These are phyloP conservation scores for Phaonia tiefii DNA, from an alignment of 2,888 invertebrate genomes.

Conservation along the genomic window DNA sequence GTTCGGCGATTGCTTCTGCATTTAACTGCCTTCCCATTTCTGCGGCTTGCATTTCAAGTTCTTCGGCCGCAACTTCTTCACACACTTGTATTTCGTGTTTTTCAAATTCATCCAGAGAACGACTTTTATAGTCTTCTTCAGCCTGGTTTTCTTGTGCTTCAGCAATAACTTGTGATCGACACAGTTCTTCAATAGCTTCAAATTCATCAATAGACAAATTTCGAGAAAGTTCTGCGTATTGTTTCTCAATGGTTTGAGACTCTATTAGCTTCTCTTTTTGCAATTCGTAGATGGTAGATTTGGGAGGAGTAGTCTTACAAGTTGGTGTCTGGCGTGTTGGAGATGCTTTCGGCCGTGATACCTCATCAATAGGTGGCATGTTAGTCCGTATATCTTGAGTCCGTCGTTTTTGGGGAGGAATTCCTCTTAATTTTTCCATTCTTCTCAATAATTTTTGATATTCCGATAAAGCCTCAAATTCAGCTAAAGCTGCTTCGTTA, in stretches of 20 bases:
- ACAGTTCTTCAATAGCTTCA: conserved; percentile 5
- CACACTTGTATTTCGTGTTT: no score
- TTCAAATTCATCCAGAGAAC: conserved; percentile 40
- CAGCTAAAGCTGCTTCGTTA: conserved; percentile 33
- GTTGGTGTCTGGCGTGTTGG: not conserved
- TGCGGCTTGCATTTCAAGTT: not conserved
- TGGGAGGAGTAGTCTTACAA: not conserved
- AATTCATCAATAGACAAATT: conserved; percentile 35
- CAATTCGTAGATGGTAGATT: no score
- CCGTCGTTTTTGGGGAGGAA: conserved; percentile 14
- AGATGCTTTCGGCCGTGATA: not conserved
- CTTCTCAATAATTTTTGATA: conserved; percentile 48
- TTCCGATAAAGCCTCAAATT: conserved; percentile 39
- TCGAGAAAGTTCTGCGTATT: not conserved
- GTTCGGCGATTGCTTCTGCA: not conserved
- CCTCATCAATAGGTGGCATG: conserved; percentile 26
- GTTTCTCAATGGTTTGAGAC: no score
- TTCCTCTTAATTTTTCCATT: conserved; percentile 44
- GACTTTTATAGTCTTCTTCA: not conserved
- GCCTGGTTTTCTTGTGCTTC: no score
- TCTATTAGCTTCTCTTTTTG: no score
- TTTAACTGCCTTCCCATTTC: not conserved
- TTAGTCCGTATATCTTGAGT: conserved; percentile 47
- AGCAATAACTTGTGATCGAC: no score
- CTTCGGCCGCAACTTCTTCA: no score